Conservation (phyloP, 2,113 vertebrate genomes). For the Hydrolagus affinis region DNA sequence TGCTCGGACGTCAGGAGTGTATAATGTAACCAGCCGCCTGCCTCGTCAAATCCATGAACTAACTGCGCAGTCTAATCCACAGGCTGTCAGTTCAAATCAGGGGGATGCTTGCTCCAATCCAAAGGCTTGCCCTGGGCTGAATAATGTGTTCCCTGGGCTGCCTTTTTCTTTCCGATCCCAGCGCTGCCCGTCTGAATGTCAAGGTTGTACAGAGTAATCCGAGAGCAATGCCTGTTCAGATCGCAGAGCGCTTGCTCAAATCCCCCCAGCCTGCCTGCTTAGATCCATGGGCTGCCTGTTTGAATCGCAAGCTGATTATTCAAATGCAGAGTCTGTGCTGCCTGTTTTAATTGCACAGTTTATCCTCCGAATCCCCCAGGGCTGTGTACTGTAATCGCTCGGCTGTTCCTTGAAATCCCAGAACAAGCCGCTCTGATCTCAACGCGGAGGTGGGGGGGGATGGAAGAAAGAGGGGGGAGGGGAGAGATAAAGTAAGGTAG, state of each 20-base stretch:
- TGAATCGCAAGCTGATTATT: slow-evolving; percentile 20
- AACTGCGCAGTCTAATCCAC: slow-evolving; percentile 13
- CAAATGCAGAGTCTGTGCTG: not conserved
- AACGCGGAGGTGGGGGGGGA: no score
- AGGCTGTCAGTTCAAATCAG: slow-evolving; percentile 12
- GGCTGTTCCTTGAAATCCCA: not conserved
- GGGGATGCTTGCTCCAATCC: slow-evolving; percentile 6
- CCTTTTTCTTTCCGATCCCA: slow-evolving; percentile 10
- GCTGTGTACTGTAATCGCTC: not conserved
- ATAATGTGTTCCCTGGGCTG: slow-evolving; percentile 16
- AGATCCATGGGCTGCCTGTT: slow-evolving; percentile 26
- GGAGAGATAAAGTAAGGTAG: no score
- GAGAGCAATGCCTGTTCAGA: not conserved
- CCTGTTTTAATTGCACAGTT: slow-evolving; percentile 21
- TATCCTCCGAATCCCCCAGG: slow-evolving; percentile 1
- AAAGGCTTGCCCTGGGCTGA: not conserved
- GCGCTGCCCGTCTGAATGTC: slow-evolving; percentile 25
- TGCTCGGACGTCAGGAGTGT: no score
- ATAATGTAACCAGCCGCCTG: no score
- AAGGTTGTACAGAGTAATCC: not conserved
- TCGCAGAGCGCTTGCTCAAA: not conserved
- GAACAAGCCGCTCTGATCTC: not conserved
- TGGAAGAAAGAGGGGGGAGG: no score
- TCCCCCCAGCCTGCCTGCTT: not conserved
- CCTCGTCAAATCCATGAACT: slow-evolving; percentile 14